phyloP scores from a whole-genome alignment of 2,888 invertebrate genomes.

The Dryobota labecula region DNA sequence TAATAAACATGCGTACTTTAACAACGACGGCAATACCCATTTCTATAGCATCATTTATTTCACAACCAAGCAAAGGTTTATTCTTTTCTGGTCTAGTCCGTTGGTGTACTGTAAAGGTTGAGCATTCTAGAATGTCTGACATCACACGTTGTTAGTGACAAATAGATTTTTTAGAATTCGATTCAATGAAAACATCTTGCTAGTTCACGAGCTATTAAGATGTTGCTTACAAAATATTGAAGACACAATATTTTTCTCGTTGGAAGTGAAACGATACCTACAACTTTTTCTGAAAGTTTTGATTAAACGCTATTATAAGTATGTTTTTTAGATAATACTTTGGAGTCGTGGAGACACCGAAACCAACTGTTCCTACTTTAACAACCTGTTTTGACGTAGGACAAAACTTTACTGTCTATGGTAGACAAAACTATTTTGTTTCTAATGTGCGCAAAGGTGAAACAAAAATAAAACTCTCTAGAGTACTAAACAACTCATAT shows the following conservation, averaged over 20 bases:
- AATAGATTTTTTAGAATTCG: background rate
- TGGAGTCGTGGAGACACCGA: background rate
- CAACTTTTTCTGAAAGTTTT: conserved; percentile 9
- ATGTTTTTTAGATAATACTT: background rate
- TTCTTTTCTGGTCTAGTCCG: background rate
- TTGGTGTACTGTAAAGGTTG: background rate
- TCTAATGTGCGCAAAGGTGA: background rate
- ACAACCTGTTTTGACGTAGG: background rate
- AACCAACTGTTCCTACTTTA: background rate
- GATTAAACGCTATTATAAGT: conserved; percentile 9
- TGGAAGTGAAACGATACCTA: background rate
- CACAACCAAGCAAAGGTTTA: background rate
- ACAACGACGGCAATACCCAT: background rate
- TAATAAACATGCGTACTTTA: too few relatives aligned
- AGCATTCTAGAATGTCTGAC: background rate
- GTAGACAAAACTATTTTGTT: background rate
- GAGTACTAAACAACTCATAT: conserved; percentile 14
- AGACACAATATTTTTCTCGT: background rate
- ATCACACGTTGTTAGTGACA: background rate
- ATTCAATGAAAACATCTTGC: background rate
- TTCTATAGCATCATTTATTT: background rate
- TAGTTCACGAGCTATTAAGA: background rate
- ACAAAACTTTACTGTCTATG: background rate
- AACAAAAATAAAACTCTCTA: conserved; percentile 1
- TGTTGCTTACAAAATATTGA: background rate